Conservation (phyloP, 2,888 invertebrate species). For the Gasteruption jaculator region DNA sequence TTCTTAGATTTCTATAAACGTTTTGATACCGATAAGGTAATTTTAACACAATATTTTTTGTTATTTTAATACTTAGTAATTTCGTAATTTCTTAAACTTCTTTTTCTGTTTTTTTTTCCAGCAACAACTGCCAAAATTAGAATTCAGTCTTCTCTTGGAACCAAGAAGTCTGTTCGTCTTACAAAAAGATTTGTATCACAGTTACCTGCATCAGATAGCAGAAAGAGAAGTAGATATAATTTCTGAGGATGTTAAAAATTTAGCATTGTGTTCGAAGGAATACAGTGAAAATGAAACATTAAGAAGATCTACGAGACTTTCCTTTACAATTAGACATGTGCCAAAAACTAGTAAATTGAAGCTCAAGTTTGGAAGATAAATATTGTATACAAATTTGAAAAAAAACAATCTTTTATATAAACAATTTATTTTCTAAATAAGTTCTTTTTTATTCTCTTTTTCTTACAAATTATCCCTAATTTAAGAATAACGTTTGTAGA, state of each 20-base stretch:
- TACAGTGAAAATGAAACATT: conserved; percentile 59
- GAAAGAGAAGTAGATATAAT: conserved; percentile 66
- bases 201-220: conserved; percentile 83
- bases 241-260: conserved; percentile 58
- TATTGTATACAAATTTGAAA: background rate
- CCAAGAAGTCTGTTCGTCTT: conserved; percentile 84
- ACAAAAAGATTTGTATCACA: conserved; percentile 74
- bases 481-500: too few species aligned
- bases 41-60: conserved; percentile 27
- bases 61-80: conserved; percentile 13
- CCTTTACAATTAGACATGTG: conserved; percentile 89
- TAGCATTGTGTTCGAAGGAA: conserved; percentile 59
- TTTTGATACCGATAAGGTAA: conserved; percentile 46
- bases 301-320: conserved; percentile 69
- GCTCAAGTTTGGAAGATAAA: conserved; percentile 55
- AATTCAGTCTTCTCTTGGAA: conserved; percentile 78
- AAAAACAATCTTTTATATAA: background rate
- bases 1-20: conserved; percentile 78
- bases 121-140: conserved; percentile 39
- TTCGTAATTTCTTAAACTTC: conserved; percentile 3
- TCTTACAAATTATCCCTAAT: too few species aligned
- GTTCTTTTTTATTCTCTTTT: background rate
- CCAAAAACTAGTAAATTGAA: conserved; percentile 80
- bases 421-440: background rate
- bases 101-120: conserved; percentile 25